Percentiles rank a stretch among this genome's conserved stretches.
These are phyloP conservation scores for Epinephelus fuscoguttatus DNA, from an alignment of 2,113 vertebrate genomes.

Conservation along the genomic window DNA sequence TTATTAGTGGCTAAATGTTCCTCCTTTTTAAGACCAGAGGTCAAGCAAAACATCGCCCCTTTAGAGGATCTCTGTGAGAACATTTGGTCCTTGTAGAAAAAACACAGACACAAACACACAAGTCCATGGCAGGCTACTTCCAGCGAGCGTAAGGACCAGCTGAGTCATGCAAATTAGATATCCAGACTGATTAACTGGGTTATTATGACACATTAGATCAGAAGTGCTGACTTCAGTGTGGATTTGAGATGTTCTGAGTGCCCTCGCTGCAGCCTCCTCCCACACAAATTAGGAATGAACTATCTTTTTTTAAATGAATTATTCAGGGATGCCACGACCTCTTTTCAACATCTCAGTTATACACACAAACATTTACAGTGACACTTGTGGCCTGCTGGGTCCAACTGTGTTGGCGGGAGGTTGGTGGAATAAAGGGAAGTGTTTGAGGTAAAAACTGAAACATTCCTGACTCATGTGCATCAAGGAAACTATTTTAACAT, in stretches of 20 bases:
- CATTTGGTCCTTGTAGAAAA: background rate
- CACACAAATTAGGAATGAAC: background rate
- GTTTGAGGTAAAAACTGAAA: background rate
- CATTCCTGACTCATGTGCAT: background rate
- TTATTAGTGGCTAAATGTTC: slow-evolving; percentile 2
- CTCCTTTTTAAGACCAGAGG: background rate
- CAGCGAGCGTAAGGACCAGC: background rate
- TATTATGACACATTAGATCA: slow-evolving; percentile 25
- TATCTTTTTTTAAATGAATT: background rate
- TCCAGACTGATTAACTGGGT: slow-evolving; percentile 27
- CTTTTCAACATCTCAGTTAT: background rate
- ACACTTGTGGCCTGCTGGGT: background rate
- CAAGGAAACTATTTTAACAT: background rate
- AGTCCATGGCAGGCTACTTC: slow-evolving; percentile 10
- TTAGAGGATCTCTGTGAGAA: slow-evolving; percentile 8
- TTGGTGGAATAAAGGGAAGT: background rate
- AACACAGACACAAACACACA: slow-evolving; percentile 23
- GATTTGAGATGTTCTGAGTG: background rate
- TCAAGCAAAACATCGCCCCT: background rate
- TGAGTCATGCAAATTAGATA: slow-evolving; percentile 26
- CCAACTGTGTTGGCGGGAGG: background rate
- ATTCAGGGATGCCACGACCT: background rate
- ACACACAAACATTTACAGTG: background rate
- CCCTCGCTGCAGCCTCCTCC: slow-evolving; percentile 1
- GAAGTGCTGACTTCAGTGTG: background rate